These are phyloP conservation scores for Onthophagus sagittarius DNA, from an alignment of 2,888 invertebrate genomes.

Conservation along the genomic window DNA sequence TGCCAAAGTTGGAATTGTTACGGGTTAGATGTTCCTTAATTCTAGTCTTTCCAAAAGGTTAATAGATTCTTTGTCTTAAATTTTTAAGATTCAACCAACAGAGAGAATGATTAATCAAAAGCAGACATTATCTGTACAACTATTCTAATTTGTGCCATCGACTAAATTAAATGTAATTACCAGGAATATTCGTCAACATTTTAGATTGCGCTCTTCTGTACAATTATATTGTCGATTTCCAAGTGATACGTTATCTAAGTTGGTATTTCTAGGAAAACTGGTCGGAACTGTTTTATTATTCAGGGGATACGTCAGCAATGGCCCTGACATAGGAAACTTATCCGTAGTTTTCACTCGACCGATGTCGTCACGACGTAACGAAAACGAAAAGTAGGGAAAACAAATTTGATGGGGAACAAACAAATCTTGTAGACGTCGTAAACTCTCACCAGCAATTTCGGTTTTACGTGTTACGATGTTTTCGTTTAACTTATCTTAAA, in stretches of 20 bases:
- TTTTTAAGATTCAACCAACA: background rate
- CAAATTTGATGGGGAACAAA: background rate
- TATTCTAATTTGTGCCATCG: background rate
- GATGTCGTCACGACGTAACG: background rate
- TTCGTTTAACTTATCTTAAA: no score
- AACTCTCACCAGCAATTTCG: background rate
- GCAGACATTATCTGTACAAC: conserved; percentile 8
- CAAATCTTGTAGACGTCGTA: background rate
- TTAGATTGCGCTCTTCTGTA: background rate
- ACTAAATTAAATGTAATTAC: background rate
- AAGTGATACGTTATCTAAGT: background rate
- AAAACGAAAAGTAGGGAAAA: background rate
- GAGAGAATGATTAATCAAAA: conserved; percentile 9
- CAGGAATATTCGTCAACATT: background rate
- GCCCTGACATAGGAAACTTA: background rate
- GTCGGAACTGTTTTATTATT: background rate
- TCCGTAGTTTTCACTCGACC: background rate
- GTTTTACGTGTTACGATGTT: no score
- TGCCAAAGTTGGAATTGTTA: no score
- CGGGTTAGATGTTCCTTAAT: no score
- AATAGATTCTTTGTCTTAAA: no score
- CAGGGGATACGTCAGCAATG: background rate
- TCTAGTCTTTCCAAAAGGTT: no score
- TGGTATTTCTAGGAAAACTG: background rate
- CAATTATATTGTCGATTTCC: background rate